Percentiles rank a stretch among this genome's conserved stretches.
These are phyloP conservation scores for Athetis lepigone DNA, from an alignment of 2,888 invertebrate genomes.

Conservation along the genomic window DNA sequence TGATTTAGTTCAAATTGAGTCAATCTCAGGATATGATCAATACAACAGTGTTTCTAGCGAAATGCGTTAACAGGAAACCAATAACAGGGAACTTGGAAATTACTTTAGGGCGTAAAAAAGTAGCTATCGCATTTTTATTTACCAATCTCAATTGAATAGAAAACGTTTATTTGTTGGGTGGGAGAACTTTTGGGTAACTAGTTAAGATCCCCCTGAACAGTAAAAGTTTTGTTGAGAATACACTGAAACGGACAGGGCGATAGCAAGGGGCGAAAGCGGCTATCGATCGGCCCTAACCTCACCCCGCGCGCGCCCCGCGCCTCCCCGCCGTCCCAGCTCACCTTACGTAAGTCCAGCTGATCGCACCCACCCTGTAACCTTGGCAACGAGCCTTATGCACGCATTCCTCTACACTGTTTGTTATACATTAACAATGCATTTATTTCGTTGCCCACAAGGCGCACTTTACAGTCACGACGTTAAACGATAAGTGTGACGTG, in stretches of 20 bases:
- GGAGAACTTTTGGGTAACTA: constrained; percentile 57
- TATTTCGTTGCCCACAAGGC: constrained; percentile 15
- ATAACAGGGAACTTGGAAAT: constrained; percentile 39
- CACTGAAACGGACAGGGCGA: constrained; percentile 77
- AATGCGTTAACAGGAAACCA: constrained; percentile 35
- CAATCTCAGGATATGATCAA: constrained; percentile 49
- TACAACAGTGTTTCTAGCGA: constrained; percentile 30
- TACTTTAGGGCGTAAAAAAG: constrained; percentile 37
- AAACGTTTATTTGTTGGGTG: constrained; percentile 50
- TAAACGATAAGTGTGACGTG: neutral
- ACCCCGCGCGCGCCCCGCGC: constrained; percentile 69
- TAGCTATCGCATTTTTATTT: constrained; percentile 46
- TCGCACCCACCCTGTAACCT: constrained; percentile 89
- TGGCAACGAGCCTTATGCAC: constrained; percentile 85
- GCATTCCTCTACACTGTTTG: constrained; percentile 69
- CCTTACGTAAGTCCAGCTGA: constrained; percentile 90
- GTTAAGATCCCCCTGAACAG: constrained; percentile 63
- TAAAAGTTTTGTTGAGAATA: constrained; percentile 73
- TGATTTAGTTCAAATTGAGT: constrained; percentile 46
- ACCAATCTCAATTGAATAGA: constrained; percentile 47
- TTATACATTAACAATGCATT: constrained; percentile 43
- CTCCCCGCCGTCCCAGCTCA: constrained; percentile 72
- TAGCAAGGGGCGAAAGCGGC: constrained; percentile 84
- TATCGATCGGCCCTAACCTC: constrained; percentile 88
- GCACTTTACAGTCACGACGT: constrained; percentile 10